phyloP scores from a whole-genome alignment of 2,113 vertebrate genomes.

The Butorides virescens region DNA sequence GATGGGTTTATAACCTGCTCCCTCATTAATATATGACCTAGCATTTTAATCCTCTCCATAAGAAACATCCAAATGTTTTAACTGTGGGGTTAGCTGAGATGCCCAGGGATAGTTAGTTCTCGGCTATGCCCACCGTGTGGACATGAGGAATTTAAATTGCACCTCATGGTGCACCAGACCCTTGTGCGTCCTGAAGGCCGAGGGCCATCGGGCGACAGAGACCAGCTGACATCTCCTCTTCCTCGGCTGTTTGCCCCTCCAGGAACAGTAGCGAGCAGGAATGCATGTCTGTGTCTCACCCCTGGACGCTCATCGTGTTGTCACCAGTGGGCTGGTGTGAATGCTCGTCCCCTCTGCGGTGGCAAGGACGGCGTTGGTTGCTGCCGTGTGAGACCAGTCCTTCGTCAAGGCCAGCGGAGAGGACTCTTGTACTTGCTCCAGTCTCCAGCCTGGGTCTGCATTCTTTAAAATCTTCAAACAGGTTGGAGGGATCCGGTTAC shows the following conservation, averaged over 20 bases:
- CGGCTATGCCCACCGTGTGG: neutral
- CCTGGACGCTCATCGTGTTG: accelerated
- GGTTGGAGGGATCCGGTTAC: neutral
- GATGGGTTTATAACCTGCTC: conserved; percentile 19
- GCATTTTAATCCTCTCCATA: neutral
- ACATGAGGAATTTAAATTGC: neutral
- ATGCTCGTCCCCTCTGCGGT: accelerated
- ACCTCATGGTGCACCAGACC: neutral
- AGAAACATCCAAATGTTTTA: neutral
- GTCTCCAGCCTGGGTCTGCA: neutral
- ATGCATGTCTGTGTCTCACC: accelerated
- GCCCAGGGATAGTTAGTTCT: neutral
- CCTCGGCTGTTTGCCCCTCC: neutral
- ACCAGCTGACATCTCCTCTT: neutral
- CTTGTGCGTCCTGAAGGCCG: neutral
- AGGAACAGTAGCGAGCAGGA: neutral
- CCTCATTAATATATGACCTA: neutral
- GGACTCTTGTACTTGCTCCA: neutral
- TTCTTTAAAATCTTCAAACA: neutral
- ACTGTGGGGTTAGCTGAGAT: neutral
- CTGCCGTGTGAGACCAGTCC: neutral
- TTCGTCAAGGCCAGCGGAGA: neutral
- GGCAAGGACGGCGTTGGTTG: accelerated
- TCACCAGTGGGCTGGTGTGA: accelerated
- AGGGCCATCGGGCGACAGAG: neutral